These are phyloP conservation scores for Hoplodrina ambigua DNA, from an alignment of 2,888 invertebrate genomes.

Conservation along the genomic window DNA sequence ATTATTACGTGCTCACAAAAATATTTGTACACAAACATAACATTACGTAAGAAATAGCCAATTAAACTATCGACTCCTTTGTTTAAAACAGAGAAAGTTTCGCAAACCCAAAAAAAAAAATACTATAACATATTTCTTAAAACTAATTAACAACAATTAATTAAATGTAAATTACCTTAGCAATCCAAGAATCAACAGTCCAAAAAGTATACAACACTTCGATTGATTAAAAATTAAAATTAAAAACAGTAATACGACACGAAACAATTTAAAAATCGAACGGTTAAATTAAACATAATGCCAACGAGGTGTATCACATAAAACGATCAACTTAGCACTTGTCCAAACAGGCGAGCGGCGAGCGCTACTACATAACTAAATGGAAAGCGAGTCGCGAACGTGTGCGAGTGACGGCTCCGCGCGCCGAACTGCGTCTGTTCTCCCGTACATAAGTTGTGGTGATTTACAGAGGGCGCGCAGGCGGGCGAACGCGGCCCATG, in stretches of 20 bases:
- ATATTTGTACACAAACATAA: constrained; percentile 49
- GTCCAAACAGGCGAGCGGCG: constrained; percentile 83
- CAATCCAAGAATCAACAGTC: constrained; percentile 70
- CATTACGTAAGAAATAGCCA: constrained; percentile 59
- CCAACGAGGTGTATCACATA: constrained; percentile 87
- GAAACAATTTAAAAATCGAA: constrained; percentile 85
- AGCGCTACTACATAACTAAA: constrained; percentile 80
- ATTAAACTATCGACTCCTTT: constrained; percentile 54
- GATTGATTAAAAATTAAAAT: constrained; percentile 68
- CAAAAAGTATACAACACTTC: constrained; percentile 72
- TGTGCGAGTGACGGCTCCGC: constrained; percentile 78
- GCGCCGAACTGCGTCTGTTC: constrained; percentile 86
- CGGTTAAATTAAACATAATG: constrained; percentile 88
- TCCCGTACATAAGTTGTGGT: constrained; percentile 82
- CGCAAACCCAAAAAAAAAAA: constrained; percentile 5
- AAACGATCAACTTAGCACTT: constrained; percentile 90
- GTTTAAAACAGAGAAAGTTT: constrained; percentile 59
- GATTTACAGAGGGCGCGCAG: constrained; percentile 82
- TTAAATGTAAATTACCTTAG: constrained; percentile 71
- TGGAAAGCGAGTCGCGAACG: constrained; percentile 71
- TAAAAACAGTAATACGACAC: constrained; percentile 79
- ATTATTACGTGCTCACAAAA: constrained; percentile 55
- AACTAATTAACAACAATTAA: constrained; percentile 43
- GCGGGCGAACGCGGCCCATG: constrained; percentile 77
- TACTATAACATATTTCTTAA: constrained; percentile 13